These are phyloP conservation scores for Ophioninae sp. DNA, from an alignment of 2,888 invertebrate species.

Conservation along the genomic window DNA sequence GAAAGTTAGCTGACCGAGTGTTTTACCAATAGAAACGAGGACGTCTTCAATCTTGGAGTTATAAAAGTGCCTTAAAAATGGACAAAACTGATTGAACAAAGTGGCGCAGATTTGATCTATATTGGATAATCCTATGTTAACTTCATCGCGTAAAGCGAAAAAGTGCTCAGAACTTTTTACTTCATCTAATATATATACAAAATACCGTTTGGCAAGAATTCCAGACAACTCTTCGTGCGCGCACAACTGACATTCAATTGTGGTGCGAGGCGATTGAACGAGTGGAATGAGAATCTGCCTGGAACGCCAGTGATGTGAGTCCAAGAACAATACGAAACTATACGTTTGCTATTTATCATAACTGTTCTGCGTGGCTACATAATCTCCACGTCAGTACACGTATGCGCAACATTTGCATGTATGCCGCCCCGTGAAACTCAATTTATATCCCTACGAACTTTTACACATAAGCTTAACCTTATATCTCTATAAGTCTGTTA, in stretches of 20 bases:
- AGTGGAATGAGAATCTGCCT: constrained; percentile 58
- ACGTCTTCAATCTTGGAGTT: too few relatives aligned
- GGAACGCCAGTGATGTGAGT: constrained; percentile 55
- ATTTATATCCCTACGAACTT: constrained; percentile 68
- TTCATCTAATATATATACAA: neutral
- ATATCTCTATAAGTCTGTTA: constrained; percentile 11
- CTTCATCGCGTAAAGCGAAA: too few relatives aligned
- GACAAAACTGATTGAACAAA: too few relatives aligned
- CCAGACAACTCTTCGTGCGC: constrained; percentile 50
- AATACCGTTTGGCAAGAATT: constrained; percentile 58
- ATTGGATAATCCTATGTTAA: too few relatives aligned
- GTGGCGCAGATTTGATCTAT: too few relatives aligned
- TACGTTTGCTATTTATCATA: constrained; percentile 64
- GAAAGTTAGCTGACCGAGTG: too few relatives aligned
- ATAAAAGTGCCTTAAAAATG: too few relatives aligned
- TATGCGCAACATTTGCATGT: constrained; percentile 54
- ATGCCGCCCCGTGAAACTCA: constrained; percentile 64
- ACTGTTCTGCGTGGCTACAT: constrained; percentile 52
- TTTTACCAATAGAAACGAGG: too few relatives aligned
- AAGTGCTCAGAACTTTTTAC: too few relatives aligned
- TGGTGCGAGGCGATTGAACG: constrained; percentile 54
- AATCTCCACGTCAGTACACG: constrained; percentile 20
- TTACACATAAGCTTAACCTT: constrained; percentile 40
- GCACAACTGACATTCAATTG: constrained; percentile 60
- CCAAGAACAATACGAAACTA: constrained; percentile 52